Evolutionary conservation across 2,797 vertebrate genomes (phyloP), one percentile per base, ranked within the genome.

Genomic region (Onychomys torridus): DNA sequence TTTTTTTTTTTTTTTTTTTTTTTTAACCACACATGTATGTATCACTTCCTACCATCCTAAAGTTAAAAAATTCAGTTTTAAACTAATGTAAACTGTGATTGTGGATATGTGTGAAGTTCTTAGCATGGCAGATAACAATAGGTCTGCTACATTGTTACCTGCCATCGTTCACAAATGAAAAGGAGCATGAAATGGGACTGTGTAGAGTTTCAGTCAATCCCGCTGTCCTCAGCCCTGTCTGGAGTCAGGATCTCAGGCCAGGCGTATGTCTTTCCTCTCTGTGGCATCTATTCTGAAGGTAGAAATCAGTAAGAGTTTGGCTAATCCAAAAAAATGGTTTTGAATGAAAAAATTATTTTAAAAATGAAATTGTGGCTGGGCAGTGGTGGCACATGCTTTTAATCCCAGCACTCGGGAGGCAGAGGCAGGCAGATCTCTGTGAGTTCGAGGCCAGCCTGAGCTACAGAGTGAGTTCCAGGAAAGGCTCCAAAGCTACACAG

Each of bases 281-380:
- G 19, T n/a, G 61, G 43, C 23, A 12, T 85, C 29, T n/a, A 49
- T 65, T 46, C 16, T 63, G 17, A 8, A 65, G 59, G 82, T 6
- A 46, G 19, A 67, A 84, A 84, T 6, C 59, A 84, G 23, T 65
- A 43, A 43, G 37, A 37, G 37, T 37, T 32, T 32, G 61, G 61
- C 29, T 84, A 65, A 65, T 63, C 40, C 59, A 94, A 78, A 89
- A 82, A 77, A 86, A 78, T 25, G 63, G 5, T 91, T 94, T 91
- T 73, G 87, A 55, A 55, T 23, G 19, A 95, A 67, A 67, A 86
- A 92, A 81, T 90, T 37, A 86, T 78, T 94, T 40, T 57, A 13
- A 49, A 67, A 49, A 49, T 25, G 19, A 67, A 67, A 49, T 46
- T n/a, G 43, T 85, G n/a, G n/a, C n/a, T n/a, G n/a, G n/a, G n/a